phyloP scores from a whole-genome alignment of 2,888 invertebrate species.

The Gymnoscelis rufifasciata region DNA sequence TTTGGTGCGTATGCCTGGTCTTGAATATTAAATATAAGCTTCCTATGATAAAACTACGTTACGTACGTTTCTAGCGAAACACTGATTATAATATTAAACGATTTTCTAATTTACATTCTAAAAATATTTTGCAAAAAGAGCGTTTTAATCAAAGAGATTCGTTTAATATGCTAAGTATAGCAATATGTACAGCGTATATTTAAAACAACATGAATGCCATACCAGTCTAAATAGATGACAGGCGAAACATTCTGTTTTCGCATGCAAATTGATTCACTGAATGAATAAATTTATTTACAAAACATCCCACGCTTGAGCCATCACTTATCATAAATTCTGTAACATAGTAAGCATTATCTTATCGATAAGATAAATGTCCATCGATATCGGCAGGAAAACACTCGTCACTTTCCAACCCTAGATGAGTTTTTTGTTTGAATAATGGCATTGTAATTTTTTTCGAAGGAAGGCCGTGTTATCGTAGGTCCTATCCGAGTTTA shows the following conservation, averaged over 20 bases:
- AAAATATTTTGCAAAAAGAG: too few relatives aligned
- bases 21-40: too few relatives aligned
- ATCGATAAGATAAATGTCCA: constrained; percentile 19
- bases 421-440: constrained; percentile 47
- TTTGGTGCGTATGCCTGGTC: too few relatives aligned
- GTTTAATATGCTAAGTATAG: too few relatives aligned
- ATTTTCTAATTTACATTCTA: too few relatives aligned
- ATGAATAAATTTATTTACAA: constrained; percentile 18
- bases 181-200: not conserved
- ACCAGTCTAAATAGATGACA: not conserved
- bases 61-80: too few relatives aligned
- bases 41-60: too few relatives aligned
- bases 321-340: constrained; percentile 13
- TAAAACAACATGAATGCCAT: too few relatives aligned
- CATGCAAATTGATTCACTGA: constrained; percentile 21
- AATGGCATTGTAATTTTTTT: constrained; percentile 52
- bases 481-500: constrained; percentile 40
- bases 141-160: not conserved
- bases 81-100: too few relatives aligned
- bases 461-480: constrained; percentile 45
- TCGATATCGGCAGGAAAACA: constrained; percentile 25
- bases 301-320: constrained; percentile 12
- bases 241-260: constrained; percentile 5
- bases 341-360: constrained; percentile 9
- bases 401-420: constrained; percentile 46